These are phyloP conservation scores for Pachypanchax playfairii DNA, from an alignment of 2,113 vertebrate genomes.

Conservation along the genomic window DNA sequence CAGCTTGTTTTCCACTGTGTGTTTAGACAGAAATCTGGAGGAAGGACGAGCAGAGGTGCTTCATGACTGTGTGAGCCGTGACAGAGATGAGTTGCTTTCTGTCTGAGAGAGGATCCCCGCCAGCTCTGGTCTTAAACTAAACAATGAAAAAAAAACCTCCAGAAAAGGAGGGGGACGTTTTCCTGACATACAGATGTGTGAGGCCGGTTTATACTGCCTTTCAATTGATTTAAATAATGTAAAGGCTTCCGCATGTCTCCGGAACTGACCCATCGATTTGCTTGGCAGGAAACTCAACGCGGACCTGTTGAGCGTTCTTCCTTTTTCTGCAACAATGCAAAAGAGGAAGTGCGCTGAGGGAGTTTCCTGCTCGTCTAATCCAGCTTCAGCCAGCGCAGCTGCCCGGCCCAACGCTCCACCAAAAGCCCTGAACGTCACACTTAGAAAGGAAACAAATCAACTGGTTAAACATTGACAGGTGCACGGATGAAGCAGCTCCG, in stretches of 20 bases:
- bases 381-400: constrained; percentile 16
- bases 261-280: constrained; percentile 54
- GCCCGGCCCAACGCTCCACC: not conserved
- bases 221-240: too few relatives aligned
- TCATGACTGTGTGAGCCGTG: not conserved
- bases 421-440: constrained; percentile 48
- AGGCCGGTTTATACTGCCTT: constrained; percentile 16
- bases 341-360: constrained; percentile 70
- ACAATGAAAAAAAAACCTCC: constrained; percentile 3
- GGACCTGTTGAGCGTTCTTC: constrained; percentile 72
- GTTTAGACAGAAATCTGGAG: constrained; percentile 49
- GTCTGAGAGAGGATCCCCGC: constrained; percentile 9
- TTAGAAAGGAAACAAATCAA: constrained; percentile 12
- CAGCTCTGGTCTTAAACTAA: constrained; percentile 39
- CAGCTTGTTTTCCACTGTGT: constrained; percentile 52
- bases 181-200: constrained; percentile 27
- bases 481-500: constrained; percentile 27
- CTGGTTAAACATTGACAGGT: constrained; percentile 74
- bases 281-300: constrained; percentile 61
- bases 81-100: constrained; percentile 31
- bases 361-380: constrained; percentile 59
- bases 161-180: constrained; percentile 7
- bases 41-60: constrained; percentile 45
- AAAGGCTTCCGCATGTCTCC: constrained; percentile 57
- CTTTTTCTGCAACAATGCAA: constrained; percentile 74